Base-by-base conservation (phyloP, 2,113 vertebrate genomes). In the Columba livia region DNA sequence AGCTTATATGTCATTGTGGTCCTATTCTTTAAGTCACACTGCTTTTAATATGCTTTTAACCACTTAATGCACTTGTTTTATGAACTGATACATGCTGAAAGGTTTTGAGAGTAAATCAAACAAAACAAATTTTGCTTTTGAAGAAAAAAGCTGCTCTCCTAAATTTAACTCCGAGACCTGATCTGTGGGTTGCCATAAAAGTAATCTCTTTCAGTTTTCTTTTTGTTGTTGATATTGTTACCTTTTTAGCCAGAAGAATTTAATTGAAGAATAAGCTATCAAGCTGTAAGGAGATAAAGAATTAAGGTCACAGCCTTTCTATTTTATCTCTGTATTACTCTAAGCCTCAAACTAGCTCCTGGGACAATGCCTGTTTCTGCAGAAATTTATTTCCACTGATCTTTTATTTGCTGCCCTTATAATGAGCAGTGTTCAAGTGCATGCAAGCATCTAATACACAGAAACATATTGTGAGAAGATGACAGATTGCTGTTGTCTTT, bases 231-330 rank as follows among this genome's bases (percentile, higher is more conserved):
- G 65, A 94, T 90, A 89, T 85, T 61, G 88, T 57, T 90, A 65
- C 82, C 2, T 92, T 97, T 97, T 94, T 88, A 97, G 77, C 57
- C 36, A 88, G 61, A 94, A 96, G 66, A n/a, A 50, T 96, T 97
- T 97, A 94, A 97, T 95, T 96, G 79, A 88, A 97, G 80, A 88
- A 90, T 95, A 96, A 97, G 48, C 61, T 85, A 91, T 94, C 80
- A 90, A 80, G 61, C 69, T 97, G 51, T 94, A 96, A 92, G 79
- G 50, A 94, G 61, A 93, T 89, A 85, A 97, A 97, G 82, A 97
- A 94, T 47, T 69, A 97, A 97, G 81, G 83, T 93, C 88, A 92
- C 14, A 88, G 66, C 66, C 65, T 97, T 96, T 95, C 69, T 78
- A 29, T 96, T 97, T 97, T 95, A 93, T 96, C 79, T 97, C 36